A percentile compares a stretch with the other conserved stretches of the same genome.
These are phyloP conservation scores for Campoletis sonorensis DNA, from an alignment of 1,140 invertebrate genomes.

Conservation along the genomic window DNA sequence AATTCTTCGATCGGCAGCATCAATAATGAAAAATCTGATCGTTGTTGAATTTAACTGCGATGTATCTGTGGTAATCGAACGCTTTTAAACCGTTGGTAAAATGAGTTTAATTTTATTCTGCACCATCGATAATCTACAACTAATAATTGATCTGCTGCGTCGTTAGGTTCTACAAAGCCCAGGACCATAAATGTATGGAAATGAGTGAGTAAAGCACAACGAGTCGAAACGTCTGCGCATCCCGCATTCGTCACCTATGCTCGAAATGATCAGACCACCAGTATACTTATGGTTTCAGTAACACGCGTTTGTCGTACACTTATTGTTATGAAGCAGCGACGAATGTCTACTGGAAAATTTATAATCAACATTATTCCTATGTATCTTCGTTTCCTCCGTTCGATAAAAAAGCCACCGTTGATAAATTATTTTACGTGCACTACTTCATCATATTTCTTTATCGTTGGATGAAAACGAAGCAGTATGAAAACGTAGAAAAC, in stretches of 20 bases:
- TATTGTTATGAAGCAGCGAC: background rate
- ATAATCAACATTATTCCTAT: too few relatives aligned
- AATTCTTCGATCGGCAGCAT: too few relatives aligned
- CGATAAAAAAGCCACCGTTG: background rate
- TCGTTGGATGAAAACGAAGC: background rate
- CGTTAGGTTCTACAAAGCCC: too few relatives aligned
- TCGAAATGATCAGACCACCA: background rate
- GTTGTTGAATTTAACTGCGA: too few relatives aligned
- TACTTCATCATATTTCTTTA: background rate
- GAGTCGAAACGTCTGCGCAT: background rate
- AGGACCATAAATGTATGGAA: too few relatives aligned
- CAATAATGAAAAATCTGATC: too few relatives aligned
- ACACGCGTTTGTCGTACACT: background rate
- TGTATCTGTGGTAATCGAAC: too few relatives aligned
- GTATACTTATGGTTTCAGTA: background rate
- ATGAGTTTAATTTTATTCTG: too few relatives aligned
- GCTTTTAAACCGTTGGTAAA: too few relatives aligned
- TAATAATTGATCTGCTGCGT: too few relatives aligned
- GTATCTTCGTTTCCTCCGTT: background rate
- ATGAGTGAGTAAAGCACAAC: background rate
- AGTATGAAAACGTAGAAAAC: background rate
- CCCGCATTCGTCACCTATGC: background rate
- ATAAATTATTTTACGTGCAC: background rate
- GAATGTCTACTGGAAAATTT: too few relatives aligned
- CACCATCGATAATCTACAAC: too few relatives aligned